phyloP scores from a whole-genome alignment of 2,797 vertebrate genomes.

The Peromyscus nudipes region DNA sequence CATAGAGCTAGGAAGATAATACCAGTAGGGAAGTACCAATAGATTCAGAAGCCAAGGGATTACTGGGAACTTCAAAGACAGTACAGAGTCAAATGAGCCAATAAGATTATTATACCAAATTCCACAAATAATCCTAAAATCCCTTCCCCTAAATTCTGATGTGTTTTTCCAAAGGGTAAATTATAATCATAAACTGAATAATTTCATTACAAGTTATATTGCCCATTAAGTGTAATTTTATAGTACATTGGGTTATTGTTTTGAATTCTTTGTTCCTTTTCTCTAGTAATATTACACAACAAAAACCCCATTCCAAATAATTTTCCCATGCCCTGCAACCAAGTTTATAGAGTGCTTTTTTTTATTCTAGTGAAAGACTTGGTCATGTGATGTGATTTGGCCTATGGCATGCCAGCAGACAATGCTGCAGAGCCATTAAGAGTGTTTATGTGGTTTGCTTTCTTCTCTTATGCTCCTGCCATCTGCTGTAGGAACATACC shows the following conservation, averaged over 20 bases:
- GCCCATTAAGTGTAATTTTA: neutral
- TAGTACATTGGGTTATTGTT: neutral
- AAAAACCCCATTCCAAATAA: neutral
- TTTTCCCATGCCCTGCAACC: neutral
- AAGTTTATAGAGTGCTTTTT: neutral
- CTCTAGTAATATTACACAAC: neutral
- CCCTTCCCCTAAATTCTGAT: neutral
- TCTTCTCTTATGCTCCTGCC: neutral
- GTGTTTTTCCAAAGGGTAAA: neutral
- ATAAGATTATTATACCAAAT: neutral
- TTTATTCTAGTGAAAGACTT: neutral
- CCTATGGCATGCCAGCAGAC: neutral
- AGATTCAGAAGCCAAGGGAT: neutral
- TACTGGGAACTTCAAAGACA: neutral
- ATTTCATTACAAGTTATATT: neutral
- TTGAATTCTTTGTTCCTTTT: neutral
- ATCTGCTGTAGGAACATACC: neutral
- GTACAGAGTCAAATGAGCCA: neutral
- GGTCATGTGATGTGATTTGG: neutral
- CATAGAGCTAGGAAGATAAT: neutral
- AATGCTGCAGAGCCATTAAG: neutral
- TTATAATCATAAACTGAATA: neutral
- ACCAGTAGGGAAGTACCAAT: fast-evolving
- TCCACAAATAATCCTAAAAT: neutral
- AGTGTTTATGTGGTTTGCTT: neutral